Evolutionary conservation across 1,140 invertebrate species (phyloP), one percentile per base, ranked within the genome.

Genomic region (Fopius arisanus): DNA sequence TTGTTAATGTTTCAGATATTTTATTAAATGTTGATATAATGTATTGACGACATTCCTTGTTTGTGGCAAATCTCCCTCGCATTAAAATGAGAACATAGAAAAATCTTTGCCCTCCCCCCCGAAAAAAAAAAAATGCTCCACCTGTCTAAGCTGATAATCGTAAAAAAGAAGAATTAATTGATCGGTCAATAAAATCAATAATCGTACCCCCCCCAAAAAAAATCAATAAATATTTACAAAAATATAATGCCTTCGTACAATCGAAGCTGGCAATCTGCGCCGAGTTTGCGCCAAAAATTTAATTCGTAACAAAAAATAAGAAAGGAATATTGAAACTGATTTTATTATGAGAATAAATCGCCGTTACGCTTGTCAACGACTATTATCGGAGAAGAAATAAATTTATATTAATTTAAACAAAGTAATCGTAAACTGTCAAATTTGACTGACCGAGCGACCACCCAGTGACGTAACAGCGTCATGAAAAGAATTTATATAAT

Each of bases 1-100:
- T 86, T 85, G 85, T 86, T 86, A 84, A 86, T 86, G 84, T 86
- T 86, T 86, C 84, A 86, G 83, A 86, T 86, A 86, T 83, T 86
- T 86, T 86, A 86, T 86, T 86, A 86, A 86, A 86, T 86, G 85
- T 86, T 86, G 83, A 86, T 85, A 86, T 85, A 84, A 85, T 86
- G 79, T 86, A 86, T 59, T 81, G 83, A 83, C 79, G 80, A 86
- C 84, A 86, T 86, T 86, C 84, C 84, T 86, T 86, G 81, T 82
- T 86, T 85, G 75, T 84, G 76, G 70, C 69, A 72, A 75, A 79
- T 81, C 79, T 76, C 81, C 77, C 82, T 80, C 54, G 54, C 54
- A 59, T 59, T 59, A 59, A 59, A 59, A 59, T 26, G 10, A 59
- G 23, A 26, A 59, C 54, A 26, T 26, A 59, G 54, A 59, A 26